These are phyloP conservation scores for Tachina fera DNA, from an alignment of 2,888 invertebrate species.

Conservation along the genomic window DNA sequence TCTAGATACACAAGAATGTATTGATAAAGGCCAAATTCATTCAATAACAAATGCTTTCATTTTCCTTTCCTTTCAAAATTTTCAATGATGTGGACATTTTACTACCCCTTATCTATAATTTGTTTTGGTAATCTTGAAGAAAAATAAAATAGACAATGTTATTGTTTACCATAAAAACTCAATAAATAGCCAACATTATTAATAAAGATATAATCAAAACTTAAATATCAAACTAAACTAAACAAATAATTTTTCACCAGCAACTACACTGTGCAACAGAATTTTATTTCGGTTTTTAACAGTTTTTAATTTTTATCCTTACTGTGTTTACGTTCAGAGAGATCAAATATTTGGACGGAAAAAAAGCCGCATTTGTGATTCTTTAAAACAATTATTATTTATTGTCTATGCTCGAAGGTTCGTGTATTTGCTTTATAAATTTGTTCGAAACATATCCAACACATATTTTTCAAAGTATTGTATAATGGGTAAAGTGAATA, in stretches of 20 bases:
- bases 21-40: neutral
- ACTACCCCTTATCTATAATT: neutral
- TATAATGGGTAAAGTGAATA: too few relatives aligned
- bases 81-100: neutral
- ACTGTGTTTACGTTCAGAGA: too few relatives aligned
- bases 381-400: too few relatives aligned
- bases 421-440: too few relatives aligned
- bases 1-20: too few relatives aligned
- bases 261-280: neutral
- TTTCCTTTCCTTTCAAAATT: neutral
- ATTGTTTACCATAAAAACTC: neutral
- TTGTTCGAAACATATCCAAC: too few relatives aligned
- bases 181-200: conserved; percentile 4
- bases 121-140: conserved; percentile 9
- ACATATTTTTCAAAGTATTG: too few relatives aligned
- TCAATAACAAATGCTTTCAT: neutral
- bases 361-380: too few relatives aligned
- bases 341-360: neutral
- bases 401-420: too few relatives aligned
- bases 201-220: conserved; percentile 9
- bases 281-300: neutral
- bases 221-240: too few relatives aligned
- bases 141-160: neutral
- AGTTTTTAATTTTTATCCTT: too few relatives aligned
- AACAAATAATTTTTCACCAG: neutral